Percentiles rank a stretch among this genome's conserved stretches.
Conservation (phyloP, 2,797 vertebrate genomes). For the Lacerta bilineata region DNA sequence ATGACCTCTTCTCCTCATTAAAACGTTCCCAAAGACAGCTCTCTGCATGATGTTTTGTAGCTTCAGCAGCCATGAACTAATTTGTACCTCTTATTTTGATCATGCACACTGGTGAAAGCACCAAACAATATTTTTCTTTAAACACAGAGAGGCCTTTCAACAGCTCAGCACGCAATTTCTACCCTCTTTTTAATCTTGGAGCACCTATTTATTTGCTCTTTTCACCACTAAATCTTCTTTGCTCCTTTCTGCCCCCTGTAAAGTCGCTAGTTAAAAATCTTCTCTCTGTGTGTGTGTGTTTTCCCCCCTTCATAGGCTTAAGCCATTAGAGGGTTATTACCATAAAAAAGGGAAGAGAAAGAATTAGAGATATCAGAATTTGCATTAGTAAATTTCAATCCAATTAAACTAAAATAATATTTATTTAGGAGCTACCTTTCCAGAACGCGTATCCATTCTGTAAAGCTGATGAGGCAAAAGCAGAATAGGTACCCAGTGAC, state of each 20-base stretch:
- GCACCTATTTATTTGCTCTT: slow-evolving; percentile 98
- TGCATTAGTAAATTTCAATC: slow-evolving; percentile 86
- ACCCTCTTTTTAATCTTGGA: slow-evolving; percentile 94
- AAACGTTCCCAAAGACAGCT: slow-evolving; percentile 94
- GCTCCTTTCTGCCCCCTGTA: slow-evolving; percentile 86
- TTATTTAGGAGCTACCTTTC: slow-evolving; percentile 78
- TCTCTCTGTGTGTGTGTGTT: slow-evolving; percentile 67
- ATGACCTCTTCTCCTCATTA: slow-evolving; percentile 96
- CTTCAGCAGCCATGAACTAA: slow-evolving; percentile 91
- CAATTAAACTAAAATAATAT: slow-evolving; percentile 84
- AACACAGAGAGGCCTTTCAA: slow-evolving; percentile 89
- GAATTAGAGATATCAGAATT: slow-evolving; percentile 79
- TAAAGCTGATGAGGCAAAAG: slow-evolving; percentile 72
- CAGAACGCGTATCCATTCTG: slow-evolving; percentile 68
- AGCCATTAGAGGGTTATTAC: slow-evolving; percentile 88
- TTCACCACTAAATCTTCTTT: slow-evolving; percentile 92
- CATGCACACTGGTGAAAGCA: slow-evolving; percentile 88
- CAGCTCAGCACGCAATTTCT: slow-evolving; percentile 88
- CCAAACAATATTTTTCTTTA: slow-evolving; percentile 90
- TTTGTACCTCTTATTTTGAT: slow-evolving; percentile 93
- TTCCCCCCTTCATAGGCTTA: slow-evolving; percentile 81
- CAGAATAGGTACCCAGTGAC: slow-evolving; percentile 68
- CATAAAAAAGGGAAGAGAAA: slow-evolving; percentile 84
- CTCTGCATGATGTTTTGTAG: slow-evolving; percentile 93
- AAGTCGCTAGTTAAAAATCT: slow-evolving; percentile 88